Evolutionary conservation across 2,113 vertebrate genomes (phyloP), one percentile per base, ranked within the genome.

Genomic region (Phycodurus eques): DNA sequence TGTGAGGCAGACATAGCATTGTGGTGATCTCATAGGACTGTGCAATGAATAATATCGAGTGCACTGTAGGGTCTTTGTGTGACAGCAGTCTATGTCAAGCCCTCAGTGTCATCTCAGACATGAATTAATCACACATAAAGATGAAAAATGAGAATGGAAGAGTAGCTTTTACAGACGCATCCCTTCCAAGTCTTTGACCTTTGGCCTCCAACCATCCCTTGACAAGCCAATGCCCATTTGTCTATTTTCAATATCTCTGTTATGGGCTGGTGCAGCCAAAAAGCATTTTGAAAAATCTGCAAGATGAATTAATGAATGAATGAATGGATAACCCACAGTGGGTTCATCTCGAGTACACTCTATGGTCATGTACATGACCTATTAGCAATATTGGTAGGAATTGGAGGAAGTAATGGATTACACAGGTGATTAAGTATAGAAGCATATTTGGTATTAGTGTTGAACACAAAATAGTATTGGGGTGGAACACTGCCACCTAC

Each of bases 1-100:
- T 89, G 85, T 88, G 81, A 80, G 75, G 14, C 67, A 84, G 81
- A 85, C 89, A 88, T 90, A 87, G 86, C 82, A 70, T 61, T 66
- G 84, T 74, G 87, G 66, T 92, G 90, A 91, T 85, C 78, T 91
- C 89, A 91, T 85, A 35, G 78, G 82, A 82, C 62, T 85, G 64
- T 17, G 78, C 77, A 85, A 80, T 83, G 81, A 83, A 86, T 80
- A 80, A 80, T 68, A 77, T 68, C 44, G 62, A 74, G 63, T 73
- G 66, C 70, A 85, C 88, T 90, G 85, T 86, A 43, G 84, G 69
- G 64, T 31, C 86, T 90, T 91, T 91, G 90, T 92, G 82, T 87
- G 80, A 61, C 80, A 85, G 75, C 81, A 42, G 86, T 80, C 85
- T 88, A 85, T 88, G 79, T 90, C 85, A 85, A 79, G 75, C 77